Evolutionary conservation across 2,113 vertebrate genomes (phyloP).

Genomic region (Bubalus kerabau): DNA sequence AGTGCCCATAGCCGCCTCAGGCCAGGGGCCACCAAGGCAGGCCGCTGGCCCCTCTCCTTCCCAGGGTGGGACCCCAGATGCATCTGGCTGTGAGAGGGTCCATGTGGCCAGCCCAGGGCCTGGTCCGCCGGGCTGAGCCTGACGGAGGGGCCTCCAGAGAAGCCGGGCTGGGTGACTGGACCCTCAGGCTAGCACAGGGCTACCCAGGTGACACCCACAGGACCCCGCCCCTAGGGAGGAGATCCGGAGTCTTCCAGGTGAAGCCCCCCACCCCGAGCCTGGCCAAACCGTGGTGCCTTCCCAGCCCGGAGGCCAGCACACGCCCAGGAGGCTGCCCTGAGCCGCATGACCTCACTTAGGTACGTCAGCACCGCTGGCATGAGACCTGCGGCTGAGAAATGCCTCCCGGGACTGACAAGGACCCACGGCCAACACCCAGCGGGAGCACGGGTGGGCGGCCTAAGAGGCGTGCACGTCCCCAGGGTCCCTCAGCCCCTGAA

Average conservation of each 20-base stretch:
- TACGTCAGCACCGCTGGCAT: rapidly evolving
- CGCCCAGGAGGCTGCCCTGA: neutral
- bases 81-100: neutral
- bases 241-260: neutral
- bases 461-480: neutral
- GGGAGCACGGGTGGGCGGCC: neutral
- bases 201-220: neutral
- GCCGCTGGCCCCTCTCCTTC: neutral
- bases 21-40: neutral
- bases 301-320: neutral
- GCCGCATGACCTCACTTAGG: neutral
- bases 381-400: neutral
- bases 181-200: neutral
- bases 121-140: neutral
- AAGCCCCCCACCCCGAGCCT: neutral
- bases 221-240: neutral
- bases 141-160: neutral
- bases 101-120: neutral
- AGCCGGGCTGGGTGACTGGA: neutral
- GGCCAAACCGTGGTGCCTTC: neutral
- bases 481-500: neutral
- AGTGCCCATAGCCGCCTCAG: neutral
- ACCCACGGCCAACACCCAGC: neutral
- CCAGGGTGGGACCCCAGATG: rapidly evolving
- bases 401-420: neutral